Evolutionary conservation across 2,888 invertebrate species (phyloP).

Genomic region (Drosophila falleni): DNA sequence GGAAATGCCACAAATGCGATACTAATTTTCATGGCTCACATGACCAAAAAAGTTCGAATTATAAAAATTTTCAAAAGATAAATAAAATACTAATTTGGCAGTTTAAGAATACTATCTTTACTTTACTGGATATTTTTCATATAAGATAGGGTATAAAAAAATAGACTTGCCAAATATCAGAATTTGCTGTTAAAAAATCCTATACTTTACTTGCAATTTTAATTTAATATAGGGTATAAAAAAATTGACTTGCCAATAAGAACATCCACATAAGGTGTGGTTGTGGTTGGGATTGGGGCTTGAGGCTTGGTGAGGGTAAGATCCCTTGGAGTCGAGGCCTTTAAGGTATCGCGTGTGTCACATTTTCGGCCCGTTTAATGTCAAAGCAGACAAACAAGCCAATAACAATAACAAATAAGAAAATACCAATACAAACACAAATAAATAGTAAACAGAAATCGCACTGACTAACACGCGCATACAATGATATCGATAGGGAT

Average conservation of each 20-base stretch:
- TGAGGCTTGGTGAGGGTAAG: not conserved
- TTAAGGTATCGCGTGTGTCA: constrained; percentile 44
- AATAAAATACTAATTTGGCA: no score
- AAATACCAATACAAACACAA: constrained; percentile 64
- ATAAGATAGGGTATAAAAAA: no score
- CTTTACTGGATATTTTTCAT: no score
- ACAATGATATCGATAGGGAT: constrained; percentile 29
- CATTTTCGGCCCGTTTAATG: constrained; percentile 54
- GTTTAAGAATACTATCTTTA: no score
- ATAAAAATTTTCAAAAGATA: no score
- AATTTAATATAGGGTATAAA: constrained; percentile 1
- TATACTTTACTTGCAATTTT: not conserved
- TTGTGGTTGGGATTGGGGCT: constrained; percentile 6
- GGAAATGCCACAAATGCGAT: no score
- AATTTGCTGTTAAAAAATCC: not conserved
- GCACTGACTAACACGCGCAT: constrained; percentile 75
- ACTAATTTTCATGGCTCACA: no score
- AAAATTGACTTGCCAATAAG: not conserved
- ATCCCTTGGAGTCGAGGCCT: constrained; percentile 25
- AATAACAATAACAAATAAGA: constrained; percentile 77
- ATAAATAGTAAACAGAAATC: constrained; percentile 62
- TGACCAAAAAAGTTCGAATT: no score
- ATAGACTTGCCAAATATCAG: no score
- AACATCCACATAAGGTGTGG: constrained; percentile 18
- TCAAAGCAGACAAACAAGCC: constrained; percentile 67